Evolutionary conservation across 2,888 invertebrate genomes (phyloP), one percentile per base, ranked within the genome.

Genomic region (Panopea generosa): DNA sequence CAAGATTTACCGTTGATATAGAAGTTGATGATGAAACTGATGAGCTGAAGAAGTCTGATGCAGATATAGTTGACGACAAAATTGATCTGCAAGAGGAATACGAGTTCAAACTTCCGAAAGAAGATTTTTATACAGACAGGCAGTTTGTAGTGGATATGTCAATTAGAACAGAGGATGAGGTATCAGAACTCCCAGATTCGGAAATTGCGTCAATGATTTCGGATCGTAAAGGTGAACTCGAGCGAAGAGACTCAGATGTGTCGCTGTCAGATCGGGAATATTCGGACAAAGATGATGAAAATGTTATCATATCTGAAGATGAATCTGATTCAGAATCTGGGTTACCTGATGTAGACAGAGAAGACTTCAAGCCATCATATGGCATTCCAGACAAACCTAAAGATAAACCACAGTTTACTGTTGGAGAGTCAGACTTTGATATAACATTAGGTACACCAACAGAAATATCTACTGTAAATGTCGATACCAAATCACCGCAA

Each of bases 91-190:
- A 69, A 38, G 83, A 81, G 26, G 75, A 81, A 27, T 77, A 66
- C 62, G 68, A 69, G 47, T 81, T 72, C 43, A 59, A 72, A 24
- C 75, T 72, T 26, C 77, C 77, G 3, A 68, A 71, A 53, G 81
- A 75, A 45, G 69, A 59, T 22, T 74, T 65, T 22, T 29, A 71
- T 14, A 26, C 29, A 45, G 77, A 81, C 50, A 63, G 56, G 18
- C 68, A 49, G 14, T 72, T 56, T 69, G 73, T 65, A 24, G 67
- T 69, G 22, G 81, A 77, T 53, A 72, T 81, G 77, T 75, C 81
- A 26, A 72, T 81, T 20, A 74, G 77, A 62, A 81, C 81, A 45
- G 82, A 82, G 56, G 79, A 79, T 67, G 82, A 82, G 57, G 82
- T 82, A 11, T 79, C 79, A 4, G 82, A 82, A 55, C 57, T 79